phyloP scores from a whole-genome alignment of 2,888 invertebrate species.

The Acronicta aceris region DNA sequence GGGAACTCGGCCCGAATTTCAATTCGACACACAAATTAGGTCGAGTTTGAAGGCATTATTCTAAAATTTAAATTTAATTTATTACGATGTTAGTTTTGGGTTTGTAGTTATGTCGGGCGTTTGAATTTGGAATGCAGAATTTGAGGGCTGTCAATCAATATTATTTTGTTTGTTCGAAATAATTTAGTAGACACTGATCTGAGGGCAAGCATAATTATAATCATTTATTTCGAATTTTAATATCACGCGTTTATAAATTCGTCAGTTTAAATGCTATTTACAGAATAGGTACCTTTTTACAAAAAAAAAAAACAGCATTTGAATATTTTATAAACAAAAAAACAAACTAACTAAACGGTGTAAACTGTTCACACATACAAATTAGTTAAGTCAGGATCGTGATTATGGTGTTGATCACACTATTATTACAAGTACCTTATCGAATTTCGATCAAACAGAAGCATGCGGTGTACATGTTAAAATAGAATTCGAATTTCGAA shows the following conservation, averaged over 20 bases:
- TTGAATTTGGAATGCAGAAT: not conserved
- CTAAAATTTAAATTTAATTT: conserved; percentile 56
- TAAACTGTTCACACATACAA: conserved; percentile 73
- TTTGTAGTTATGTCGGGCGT: conserved; percentile 17
- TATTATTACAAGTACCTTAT: conserved; percentile 68
- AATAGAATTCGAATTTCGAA: not conserved
- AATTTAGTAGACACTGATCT: too few species aligned
- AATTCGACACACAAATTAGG: conserved; percentile 78
- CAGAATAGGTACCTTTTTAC: conserved; percentile 14
- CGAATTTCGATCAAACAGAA: conserved; percentile 65
- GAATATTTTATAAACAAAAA: conserved; percentile 21
- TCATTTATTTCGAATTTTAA: too few species aligned
- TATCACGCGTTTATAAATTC: not conserved
- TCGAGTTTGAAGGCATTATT: conserved; percentile 58
- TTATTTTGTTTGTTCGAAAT: too few species aligned
- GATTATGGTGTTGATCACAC: conserved; percentile 64
- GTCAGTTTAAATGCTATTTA: not conserved
- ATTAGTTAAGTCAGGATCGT: conserved; percentile 58
- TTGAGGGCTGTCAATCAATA: too few species aligned
- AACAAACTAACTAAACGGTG: conserved; percentile 52
- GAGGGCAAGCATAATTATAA: too few species aligned
- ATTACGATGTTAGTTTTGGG: conserved; percentile 14
- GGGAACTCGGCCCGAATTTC: conserved; percentile 80
- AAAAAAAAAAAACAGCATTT: not conserved
- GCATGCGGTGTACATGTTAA: conserved; percentile 20